These are phyloP conservation scores for Plebejus anna DNA, from an alignment of 2,888 invertebrate genomes.

Conservation along the genomic window DNA sequence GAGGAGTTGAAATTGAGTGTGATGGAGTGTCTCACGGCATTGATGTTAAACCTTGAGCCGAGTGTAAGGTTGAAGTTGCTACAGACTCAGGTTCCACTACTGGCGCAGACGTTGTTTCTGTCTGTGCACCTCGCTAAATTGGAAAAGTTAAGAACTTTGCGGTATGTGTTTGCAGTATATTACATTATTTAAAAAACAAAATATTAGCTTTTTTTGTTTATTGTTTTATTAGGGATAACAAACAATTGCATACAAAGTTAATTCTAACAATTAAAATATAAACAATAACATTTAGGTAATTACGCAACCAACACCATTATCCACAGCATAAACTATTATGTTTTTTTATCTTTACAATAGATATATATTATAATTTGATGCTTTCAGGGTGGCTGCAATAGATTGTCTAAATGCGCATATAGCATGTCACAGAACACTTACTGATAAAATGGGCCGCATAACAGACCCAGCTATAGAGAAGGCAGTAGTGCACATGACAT, in stretches of 20 bases:
- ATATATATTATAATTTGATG: not conserved
- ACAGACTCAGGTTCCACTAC: conserved; percentile 73
- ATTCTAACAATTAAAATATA: too few species aligned
- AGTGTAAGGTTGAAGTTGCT: conserved; percentile 80
- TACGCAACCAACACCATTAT: too few species aligned
- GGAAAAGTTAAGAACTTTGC: conserved; percentile 82
- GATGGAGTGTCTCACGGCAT: conserved; percentile 71
- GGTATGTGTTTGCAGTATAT: conserved; percentile 58
- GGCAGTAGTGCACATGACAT: conserved; percentile 78
- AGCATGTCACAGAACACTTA: conserved; percentile 70
- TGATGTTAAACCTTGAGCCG: conserved; percentile 70
- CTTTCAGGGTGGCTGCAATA: conserved; percentile 55
- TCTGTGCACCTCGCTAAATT: conserved; percentile 82
- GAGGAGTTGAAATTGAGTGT: conserved; percentile 83
- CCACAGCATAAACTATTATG: too few species aligned
- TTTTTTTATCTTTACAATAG: too few species aligned
- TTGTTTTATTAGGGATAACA: too few species aligned
- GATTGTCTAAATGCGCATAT: conserved; percentile 83
- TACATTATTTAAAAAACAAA: too few species aligned
- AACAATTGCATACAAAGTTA: too few species aligned
- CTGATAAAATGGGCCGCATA: conserved; percentile 69
- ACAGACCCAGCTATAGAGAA: conserved; percentile 59
- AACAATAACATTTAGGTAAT: too few species aligned
- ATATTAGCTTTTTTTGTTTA: too few species aligned
- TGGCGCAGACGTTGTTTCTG: conserved; percentile 84